phyloP scores from a whole-genome alignment of 2,888 invertebrate species.

The Melieria crassipennis region DNA sequence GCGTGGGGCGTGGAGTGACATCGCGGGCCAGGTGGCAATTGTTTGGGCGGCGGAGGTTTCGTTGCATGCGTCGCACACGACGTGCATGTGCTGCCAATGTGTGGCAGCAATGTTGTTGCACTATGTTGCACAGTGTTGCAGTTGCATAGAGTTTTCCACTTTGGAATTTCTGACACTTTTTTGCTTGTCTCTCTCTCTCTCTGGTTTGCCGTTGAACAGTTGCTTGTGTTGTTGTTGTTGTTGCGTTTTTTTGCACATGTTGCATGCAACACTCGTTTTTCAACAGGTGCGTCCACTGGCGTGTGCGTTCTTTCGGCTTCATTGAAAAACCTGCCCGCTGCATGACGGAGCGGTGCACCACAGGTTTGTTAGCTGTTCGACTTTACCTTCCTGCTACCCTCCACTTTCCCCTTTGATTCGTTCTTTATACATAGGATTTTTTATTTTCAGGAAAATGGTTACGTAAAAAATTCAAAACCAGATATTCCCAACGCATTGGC shows the following conservation, averaged over 20 bases:
- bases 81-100: not conserved
- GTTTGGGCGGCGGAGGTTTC: no score
- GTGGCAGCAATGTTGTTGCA: not conserved
- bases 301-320: conserved; percentile 15
- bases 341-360: not conserved
- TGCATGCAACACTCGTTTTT: conserved; percentile 56
- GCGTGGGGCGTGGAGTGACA: no score
- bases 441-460: no score
- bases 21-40: no score
- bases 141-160: not conserved
- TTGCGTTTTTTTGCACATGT: conserved; percentile 28
- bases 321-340: conserved; percentile 9
- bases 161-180: not conserved
- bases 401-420: no score
- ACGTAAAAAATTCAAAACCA: no score
- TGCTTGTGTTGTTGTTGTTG: conserved; percentile 9
- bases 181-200: not conserved
- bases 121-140: not conserved
- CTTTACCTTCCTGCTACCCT: no score
- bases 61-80: no score
- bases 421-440: no score
- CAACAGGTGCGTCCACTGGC: conserved; percentile 58
- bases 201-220: conserved; percentile 7
- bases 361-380: not conserved
- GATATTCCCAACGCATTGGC: no score